Evolutionary conservation across 1,140 invertebrate species (phyloP), one percentile per base, ranked within the genome.

Genomic region (Nephotettix cincticeps): DNA sequence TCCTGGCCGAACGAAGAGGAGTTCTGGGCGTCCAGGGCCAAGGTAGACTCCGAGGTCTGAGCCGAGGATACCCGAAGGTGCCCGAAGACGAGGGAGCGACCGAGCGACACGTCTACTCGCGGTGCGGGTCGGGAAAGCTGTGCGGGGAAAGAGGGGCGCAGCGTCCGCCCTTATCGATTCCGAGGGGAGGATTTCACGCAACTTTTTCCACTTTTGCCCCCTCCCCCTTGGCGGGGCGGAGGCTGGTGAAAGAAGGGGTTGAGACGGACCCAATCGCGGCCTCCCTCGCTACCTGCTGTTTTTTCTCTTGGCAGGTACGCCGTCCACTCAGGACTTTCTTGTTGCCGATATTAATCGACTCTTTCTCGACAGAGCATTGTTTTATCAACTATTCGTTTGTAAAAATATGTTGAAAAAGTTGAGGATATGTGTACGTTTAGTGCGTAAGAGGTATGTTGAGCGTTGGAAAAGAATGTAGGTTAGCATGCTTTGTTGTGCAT

Each of bases 161-260:
- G 70, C 63, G 61, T 63, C 29, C 74, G 68, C 72, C 72, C 72
- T 73, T 73, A 73, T 73, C 51, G 72, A 73, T 73, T 73, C 68
- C 56, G 66, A 73, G 72, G 72, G 72, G 68, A 70, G 72, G 72
- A 73, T 73, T 73, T 69, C 72, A 32, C 47, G 45, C 45, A 65
- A 72, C 30, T 68, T 73, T 73, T 72, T 70, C 71, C 65, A 65
- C 71, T 69, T 56, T 66, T 69, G 65, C 68, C 68, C 72, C 63
- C 72, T 32, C 72, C 68, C 47, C 43, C 36, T 28, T 27, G 51
- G 72, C 45, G 58, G 72, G 58, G 68, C 61, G 61, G 64, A 21
- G 19, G 25, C 3, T 4, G 36, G 21, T 25, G 51, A 32, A 63
- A 70, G 69, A 70, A 51, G 69, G 54, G 58, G 64, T 67, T 67